Conservation (phyloP, 2,113 vertebrate species). For the Sinocyclocheilus grahami region DNA sequence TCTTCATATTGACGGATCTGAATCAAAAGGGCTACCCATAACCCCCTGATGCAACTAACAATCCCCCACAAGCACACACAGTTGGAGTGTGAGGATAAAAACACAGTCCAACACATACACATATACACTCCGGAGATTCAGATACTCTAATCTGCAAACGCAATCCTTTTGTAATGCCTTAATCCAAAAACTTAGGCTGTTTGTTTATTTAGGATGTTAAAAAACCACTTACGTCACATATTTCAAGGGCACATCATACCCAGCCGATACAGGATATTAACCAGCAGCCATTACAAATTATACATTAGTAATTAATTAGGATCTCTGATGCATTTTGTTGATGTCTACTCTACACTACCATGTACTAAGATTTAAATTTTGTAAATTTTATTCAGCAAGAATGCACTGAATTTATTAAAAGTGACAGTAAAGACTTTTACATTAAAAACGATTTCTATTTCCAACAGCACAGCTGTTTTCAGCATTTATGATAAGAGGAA, state of each 20-base stretch:
- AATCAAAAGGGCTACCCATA: slow-evolving; percentile 39
- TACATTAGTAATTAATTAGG: neutral
- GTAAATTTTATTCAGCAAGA: neutral
- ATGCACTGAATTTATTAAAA: neutral
- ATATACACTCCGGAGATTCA: neutral
- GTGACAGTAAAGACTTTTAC: neutral
- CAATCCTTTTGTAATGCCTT: slow-evolving; percentile 17
- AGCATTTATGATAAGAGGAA: neutral
- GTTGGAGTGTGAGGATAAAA: slow-evolving; percentile 6
- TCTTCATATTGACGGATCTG: slow-evolving; percentile 25
- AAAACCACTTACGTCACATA: neutral
- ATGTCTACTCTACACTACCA: neutral
- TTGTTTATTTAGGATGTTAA: neutral
- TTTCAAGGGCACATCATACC: neutral
- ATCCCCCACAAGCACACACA: slow-evolving; percentile 17
- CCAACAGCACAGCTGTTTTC: neutral
- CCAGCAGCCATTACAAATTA: neutral
- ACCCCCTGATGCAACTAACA: slow-evolving; percentile 23
- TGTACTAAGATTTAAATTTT: neutral
- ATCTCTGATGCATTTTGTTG: neutral
- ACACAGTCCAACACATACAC: neutral
- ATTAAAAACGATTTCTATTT: neutral
- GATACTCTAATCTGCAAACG: neutral
- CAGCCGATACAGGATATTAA: neutral
- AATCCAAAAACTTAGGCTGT: slow-evolving; percentile 1